Evolutionary conservation across 2,888 invertebrate species (phyloP), one percentile per base, ranked within the genome.

Genomic region (Drosophila tripunctata): DNA sequence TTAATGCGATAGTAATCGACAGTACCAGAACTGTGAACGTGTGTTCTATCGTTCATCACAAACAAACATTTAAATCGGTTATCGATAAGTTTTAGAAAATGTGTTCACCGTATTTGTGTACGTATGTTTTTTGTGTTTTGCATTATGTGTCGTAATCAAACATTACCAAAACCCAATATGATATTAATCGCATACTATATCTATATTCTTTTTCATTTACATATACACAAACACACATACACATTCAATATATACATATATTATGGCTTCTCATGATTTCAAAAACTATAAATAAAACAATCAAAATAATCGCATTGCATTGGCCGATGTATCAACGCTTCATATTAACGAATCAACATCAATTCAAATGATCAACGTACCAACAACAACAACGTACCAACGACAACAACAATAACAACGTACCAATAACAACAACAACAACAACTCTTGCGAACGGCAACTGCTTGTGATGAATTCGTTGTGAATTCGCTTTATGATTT

Each of bases 361-460:
- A 7, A 19, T 31, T 17, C 43, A 57, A 61, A 35, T 19, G 21
- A 54, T 43, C 30, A 63, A 48, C 22, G n/a, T 35, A 35, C 35
- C 22, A 35, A 30, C 50, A 4, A 10, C 38, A 50, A 50, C 50
- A 14, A 40, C 24, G 30, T 12, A 51, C 40, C 17, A 31, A 40
- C 19, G 19, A 54, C 12, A 30, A 45, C 19, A 36, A 19, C 21
- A 45, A 15, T 36, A 55, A 62, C 47, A 44, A 64, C n/a, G n/a
- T n/a, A 65, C 62, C 1, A 48, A 60, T 0, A 40, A 68, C 35
- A 60, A 75, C 58, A 67, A 81, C 55, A 74, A 67, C 71, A 83
- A 81, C 50, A 71, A 71, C 62, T 57, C 51, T 73, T 63, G 83
- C 84, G 75, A 80, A 80, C 82, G 82, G 72, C 76, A 84, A 84